phyloP scores from a whole-genome alignment of 1,140 invertebrate species.

The Caenorhabditis inopinata region DNA sequence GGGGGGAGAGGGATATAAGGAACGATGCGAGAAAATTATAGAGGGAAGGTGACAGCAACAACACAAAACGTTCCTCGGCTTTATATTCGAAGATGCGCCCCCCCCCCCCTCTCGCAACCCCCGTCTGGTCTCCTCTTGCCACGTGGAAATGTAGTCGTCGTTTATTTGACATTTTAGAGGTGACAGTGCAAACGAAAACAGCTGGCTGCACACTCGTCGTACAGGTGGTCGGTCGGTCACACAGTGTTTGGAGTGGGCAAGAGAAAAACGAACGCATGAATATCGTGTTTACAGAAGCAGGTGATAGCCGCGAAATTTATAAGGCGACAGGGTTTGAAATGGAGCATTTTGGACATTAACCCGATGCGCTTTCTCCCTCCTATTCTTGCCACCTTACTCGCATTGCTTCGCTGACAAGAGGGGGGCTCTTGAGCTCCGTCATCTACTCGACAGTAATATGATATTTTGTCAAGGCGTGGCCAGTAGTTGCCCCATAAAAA shows the following conservation, averaged over 20 bases:
- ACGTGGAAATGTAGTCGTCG: neutral
- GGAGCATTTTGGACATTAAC: too few species aligned
- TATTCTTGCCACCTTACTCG: too few species aligned
- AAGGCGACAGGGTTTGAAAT: neutral
- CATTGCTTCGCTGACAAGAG: too few species aligned
- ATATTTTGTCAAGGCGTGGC: slow-evolving; percentile 11
- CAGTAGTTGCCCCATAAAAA: neutral
- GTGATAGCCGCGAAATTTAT: slow-evolving; percentile 4
- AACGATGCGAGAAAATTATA: slow-evolving; percentile 27
- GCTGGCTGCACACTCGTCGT: neutral
- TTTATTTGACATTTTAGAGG: neutral
- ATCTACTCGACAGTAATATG: slow-evolving; percentile 23
- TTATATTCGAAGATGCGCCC: too few species aligned
- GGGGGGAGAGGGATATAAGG: too few species aligned
- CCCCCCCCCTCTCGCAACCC: too few species aligned
- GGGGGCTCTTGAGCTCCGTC: neutral
- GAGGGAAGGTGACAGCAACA: slow-evolving; percentile 2
- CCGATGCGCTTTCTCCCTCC: too few species aligned
- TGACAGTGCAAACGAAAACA: slow-evolving; percentile 26
- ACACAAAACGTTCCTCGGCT: neutral
- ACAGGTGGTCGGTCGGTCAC: neutral
- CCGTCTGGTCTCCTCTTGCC: neutral
- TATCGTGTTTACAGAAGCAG: slow-evolving; percentile 31
- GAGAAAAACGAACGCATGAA: neutral
- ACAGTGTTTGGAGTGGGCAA: slow-evolving; percentile 3